Evolutionary conservation across 64 coral and sea anemone species (phyloP).

Genomic region (Pocillopora verrucosa): DNA sequence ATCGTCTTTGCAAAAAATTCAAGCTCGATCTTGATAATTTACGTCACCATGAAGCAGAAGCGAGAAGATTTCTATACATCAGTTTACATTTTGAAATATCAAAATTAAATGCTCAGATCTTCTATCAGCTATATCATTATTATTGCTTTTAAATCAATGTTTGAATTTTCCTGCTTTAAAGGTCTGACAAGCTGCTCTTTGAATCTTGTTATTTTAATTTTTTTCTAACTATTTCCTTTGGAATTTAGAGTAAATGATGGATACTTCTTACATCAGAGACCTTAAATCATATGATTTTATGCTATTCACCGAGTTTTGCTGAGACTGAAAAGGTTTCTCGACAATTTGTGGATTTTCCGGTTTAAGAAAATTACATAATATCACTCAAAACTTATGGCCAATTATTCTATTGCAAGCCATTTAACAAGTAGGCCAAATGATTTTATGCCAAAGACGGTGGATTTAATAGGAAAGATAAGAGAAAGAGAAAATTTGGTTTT

Average conservation of each 20-base stretch:
- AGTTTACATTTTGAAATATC: neutral
- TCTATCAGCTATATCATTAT: neutral
- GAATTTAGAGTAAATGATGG: neutral
- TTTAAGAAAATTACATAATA: neutral
- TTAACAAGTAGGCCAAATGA: constrained; percentile 28
- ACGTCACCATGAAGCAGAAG: neutral
- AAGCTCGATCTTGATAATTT: neutral
- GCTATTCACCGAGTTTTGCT: too few species aligned
- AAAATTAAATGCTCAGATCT: neutral
- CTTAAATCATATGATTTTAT: neutral
- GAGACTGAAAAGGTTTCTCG: too few species aligned
- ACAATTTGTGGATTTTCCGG: neutral
- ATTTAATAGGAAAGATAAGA: neutral
- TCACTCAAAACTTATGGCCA: neutral
- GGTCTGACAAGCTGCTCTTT: neutral
- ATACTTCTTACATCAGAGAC: neutral
- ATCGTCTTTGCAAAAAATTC: neutral
- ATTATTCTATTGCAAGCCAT: constrained; percentile 4
- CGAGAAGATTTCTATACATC: neutral
- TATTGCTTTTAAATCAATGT: neutral
- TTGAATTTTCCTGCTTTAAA: neutral
- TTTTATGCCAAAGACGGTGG: neutral
- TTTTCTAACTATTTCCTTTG: neutral
- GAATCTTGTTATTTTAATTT: neutral
- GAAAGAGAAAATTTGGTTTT: neutral